phyloP scores from a whole-genome alignment of 2,888 invertebrate genomes.

The Homarus gammarus region DNA sequence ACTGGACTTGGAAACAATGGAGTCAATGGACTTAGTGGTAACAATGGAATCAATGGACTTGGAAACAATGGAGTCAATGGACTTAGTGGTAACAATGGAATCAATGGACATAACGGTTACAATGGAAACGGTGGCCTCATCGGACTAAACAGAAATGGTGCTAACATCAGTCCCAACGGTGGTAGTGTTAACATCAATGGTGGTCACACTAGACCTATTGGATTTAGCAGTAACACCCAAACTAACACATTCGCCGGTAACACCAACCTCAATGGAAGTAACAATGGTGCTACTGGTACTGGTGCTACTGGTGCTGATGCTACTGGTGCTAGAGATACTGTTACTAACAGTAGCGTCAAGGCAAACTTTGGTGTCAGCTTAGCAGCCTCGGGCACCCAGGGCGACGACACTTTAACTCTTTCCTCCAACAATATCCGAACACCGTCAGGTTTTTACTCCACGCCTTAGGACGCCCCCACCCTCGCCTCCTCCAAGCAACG shows the following conservation, averaged over 20 bases:
- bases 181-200: neutral
- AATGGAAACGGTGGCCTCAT: neutral
- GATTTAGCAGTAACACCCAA: neutral
- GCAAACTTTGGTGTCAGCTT: too few species aligned
- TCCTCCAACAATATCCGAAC: too few species aligned
- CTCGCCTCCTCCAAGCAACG: too few species aligned
- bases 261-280: neutral
- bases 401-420: too few species aligned
- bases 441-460: too few species aligned
- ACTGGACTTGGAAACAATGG: neutral
- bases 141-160: neutral
- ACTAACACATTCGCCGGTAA: neutral
- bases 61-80: neutral
- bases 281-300: neutral
- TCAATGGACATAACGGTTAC: neutral
- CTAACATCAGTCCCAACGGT: neutral
- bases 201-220: neutral
- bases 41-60: neutral
- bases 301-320: too few species aligned
- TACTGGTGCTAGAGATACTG: too few species aligned
- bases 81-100: conserved; percentile 12
- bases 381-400: too few species aligned
- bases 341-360: too few species aligned
- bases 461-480: too few species aligned
- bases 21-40: neutral